Evolutionary conservation across 2,888 invertebrate species (phyloP).

Genomic region (Salticus scenicus): DNA sequence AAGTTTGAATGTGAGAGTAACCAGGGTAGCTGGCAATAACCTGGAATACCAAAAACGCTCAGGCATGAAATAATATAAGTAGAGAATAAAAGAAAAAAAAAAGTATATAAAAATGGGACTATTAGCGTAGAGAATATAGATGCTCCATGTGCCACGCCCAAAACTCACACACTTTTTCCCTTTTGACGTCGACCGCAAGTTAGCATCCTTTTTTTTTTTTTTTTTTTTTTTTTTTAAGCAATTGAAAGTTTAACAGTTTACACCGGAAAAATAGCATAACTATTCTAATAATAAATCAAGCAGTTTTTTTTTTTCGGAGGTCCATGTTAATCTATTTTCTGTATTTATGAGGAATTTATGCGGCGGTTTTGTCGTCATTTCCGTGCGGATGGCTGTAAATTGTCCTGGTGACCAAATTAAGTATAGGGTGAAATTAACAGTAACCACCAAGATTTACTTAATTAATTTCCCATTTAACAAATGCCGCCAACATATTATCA

Average conservation of each 20-base stretch:
- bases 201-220: conserved; percentile 24
- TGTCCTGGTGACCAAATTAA: too few species aligned
- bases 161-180: conserved; percentile 37
- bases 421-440: too few species aligned
- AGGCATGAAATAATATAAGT: conserved; percentile 47
- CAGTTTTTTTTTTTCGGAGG: background rate
- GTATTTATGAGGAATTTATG: background rate
- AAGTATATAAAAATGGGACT: conserved; percentile 62
- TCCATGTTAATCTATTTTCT: background rate
- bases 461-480: too few species aligned
- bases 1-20: conserved; percentile 38
- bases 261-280: background rate
- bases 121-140: conserved; percentile 62
- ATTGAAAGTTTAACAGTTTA: conserved; percentile 37
- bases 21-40: conserved; percentile 58
- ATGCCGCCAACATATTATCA: too few species aligned
- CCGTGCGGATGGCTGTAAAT: too few species aligned
- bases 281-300: background rate
- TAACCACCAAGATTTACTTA: too few species aligned
- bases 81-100: conserved; percentile 23
- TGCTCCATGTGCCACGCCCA: conserved; percentile 54
- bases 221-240: background rate
- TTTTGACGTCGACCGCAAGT: too few species aligned
- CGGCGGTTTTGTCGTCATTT: background rate
- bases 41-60: conserved; percentile 58